Base-by-base conservation (phyloP, 2,888 invertebrate species). In the Pantelozetes paolii region DNA sequence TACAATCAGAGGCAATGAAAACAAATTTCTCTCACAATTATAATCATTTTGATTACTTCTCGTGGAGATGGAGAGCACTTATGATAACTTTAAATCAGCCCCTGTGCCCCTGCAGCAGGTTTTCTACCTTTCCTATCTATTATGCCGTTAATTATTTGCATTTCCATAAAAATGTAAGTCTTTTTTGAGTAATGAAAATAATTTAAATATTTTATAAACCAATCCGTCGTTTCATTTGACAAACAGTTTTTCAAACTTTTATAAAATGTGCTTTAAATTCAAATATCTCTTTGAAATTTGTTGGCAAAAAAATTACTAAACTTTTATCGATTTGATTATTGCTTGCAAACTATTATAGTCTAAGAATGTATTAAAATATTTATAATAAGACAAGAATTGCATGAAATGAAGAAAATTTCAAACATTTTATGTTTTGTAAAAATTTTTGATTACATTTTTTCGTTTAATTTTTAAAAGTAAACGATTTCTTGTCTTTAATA, bases 101-200 rank as follows among this genome's bases (percentile, higher is more conserved):
- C 20, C 9, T 32, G 30, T 64, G 64, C 36, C 30, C 30, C 36
- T 64, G 64, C 20, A 9, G 20, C 20, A 3, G 20, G n/a, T 64
- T 64, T n/a, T 64, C 64, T 6, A 64, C 64, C 1, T 36, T 36
- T 36, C 64, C 64, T 11, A 11, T 36, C 40, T 64, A 64, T 64
- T 64, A 64, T 64, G 64, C 64, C 20, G 64, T 64, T 20, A 64
- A 64, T 36, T 64, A 64, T 64, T 36, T 64, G 15, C 64, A 64
- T 64, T 64, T 36, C 36, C 18, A 1, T 64, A 64, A 64, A n/a
- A 64, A 64, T 64, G 64, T 64, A 64, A 64, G 64, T 64, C 54
- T 23, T 54, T 20, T 20, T 2, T 18, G 3, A 23, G n/a, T 28
- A 28, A 15, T 57, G 3, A 57, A 20, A 20, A 50, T 20, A n/a